Evolutionary conservation across 2,888 invertebrate species (phyloP).

Genomic region (Lysandra bellargus): DNA sequence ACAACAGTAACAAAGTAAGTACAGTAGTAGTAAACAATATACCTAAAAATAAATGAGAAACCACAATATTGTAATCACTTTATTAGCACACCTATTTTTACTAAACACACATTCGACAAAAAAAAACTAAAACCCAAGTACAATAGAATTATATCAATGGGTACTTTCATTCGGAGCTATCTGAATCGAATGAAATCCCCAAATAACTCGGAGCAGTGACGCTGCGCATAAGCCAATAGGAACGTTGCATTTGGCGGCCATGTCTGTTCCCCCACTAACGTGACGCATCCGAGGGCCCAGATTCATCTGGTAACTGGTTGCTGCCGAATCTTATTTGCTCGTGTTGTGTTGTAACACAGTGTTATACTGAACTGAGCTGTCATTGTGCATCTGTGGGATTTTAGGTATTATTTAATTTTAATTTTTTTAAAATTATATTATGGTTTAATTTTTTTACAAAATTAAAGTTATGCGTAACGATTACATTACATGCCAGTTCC

Average conservation of each 20-base stretch:
- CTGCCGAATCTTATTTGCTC: slow-evolving; percentile 54
- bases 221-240: slow-evolving; percentile 49
- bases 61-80: not conserved
- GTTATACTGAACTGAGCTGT: not conserved
- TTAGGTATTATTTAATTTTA: not conserved
- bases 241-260: slow-evolving; percentile 50
- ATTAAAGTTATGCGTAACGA: not conserved
- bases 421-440: not conserved
- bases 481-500: not conserved
- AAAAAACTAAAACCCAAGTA: not conserved
- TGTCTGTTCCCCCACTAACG: slow-evolving; percentile 57
- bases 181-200: slow-evolving; percentile 13
- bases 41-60: too few species aligned
- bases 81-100: not conserved
- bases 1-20: too few species aligned
- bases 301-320: slow-evolving; percentile 39
- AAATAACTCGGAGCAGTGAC: not conserved
- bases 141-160: not conserved
- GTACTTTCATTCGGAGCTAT: not conserved
- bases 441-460: not conserved
- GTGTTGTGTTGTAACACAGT: not conserved
- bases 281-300: slow-evolving; percentile 36
- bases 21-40: too few species aligned
- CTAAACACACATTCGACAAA: too few species aligned
- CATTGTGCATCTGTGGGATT: not conserved